Evolutionary conservation across 1,140 invertebrate species (phyloP).

Genomic region (Drosophila nasuta): DNA sequence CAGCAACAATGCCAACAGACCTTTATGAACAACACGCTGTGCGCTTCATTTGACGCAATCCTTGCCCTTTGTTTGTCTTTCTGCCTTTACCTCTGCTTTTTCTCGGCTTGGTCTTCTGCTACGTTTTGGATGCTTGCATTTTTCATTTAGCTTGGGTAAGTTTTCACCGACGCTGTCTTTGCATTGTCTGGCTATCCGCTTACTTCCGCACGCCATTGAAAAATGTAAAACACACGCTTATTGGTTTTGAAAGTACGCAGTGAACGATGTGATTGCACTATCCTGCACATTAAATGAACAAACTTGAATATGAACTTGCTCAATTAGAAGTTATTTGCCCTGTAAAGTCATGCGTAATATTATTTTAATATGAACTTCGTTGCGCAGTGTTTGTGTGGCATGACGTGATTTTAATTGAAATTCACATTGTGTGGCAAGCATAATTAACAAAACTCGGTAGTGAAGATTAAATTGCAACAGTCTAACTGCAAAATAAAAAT

Average conservation of each 20-base stretch:
- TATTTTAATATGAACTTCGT: background rate
- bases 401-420: slow-evolving; percentile 52
- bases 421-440: background rate
- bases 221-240: slow-evolving; percentile 61
- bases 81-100: slow-evolving; percentile 4
- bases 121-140: slow-evolving; percentile 53
- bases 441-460: slow-evolving; percentile 5
- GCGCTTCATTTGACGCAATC: slow-evolving; percentile 74
- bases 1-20: slow-evolving; percentile 35
- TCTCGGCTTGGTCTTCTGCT: background rate
- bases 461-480: slow-evolving; percentile 21
- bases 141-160: slow-evolving; percentile 59
- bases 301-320: background rate
- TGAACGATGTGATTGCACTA: slow-evolving; percentile 59
- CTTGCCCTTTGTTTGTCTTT: slow-evolving; percentile 63
- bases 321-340: too few relatives aligned
- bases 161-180: slow-evolving; percentile 46
- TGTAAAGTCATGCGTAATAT: too few relatives aligned
- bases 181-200: slow-evolving; percentile 28
- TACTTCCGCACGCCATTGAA: slow-evolving; percentile 44
- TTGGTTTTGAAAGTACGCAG: slow-evolving; percentile 55
- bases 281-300: slow-evolving; percentile 4
- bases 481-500: slow-evolving; percentile 57
- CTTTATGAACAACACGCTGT: slow-evolving; percentile 46
- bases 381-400: slow-evolving; percentile 16